A percentile compares a stretch with the other conserved stretches of the same genome.
Conservation (phyloP, 1,140 invertebrate species). For the Pissodes strobi region DNA sequence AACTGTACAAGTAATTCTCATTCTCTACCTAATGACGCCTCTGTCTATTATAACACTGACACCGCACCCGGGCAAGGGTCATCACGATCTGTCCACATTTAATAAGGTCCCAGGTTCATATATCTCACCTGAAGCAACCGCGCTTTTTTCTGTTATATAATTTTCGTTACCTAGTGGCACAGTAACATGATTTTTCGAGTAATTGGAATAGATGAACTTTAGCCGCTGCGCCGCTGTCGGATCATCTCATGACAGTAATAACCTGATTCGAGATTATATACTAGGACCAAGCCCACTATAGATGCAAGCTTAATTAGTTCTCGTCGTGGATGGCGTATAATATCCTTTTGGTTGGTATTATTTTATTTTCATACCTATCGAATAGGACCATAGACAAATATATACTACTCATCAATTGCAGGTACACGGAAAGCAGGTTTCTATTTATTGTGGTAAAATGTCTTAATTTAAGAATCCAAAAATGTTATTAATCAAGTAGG, state of each 20-base stretch:
- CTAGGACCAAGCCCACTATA: slow-evolving; percentile 4
- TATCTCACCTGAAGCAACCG: slow-evolving; percentile 15
- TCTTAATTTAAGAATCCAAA: too few species aligned
- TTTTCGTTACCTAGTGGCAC: slow-evolving; percentile 33
- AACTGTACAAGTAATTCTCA: too few species aligned
- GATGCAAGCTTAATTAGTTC: slow-evolving; percentile 8
- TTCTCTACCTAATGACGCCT: too few species aligned
- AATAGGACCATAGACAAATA: too few species aligned
- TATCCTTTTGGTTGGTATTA: too few species aligned
- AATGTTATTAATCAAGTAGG: too few species aligned
- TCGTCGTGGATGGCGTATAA: background rate
- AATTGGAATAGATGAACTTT: slow-evolving; percentile 32
- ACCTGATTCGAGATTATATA: slow-evolving; percentile 4
- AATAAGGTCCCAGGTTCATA: slow-evolving; percentile 12
- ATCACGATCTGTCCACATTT: slow-evolving; percentile 21
- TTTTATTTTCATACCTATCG: too few species aligned
- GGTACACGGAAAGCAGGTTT: too few species aligned
- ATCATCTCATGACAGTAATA: slow-evolving; percentile 3
- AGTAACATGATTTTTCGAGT: slow-evolving; percentile 30
- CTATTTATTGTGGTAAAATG: too few species aligned
- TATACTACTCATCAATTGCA: too few species aligned
- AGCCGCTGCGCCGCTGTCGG: slow-evolving; percentile 8
- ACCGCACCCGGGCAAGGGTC: slow-evolving; percentile 9
- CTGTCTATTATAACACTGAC: slow-evolving; percentile 5
- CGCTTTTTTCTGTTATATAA: slow-evolving; percentile 18